Conservation (phyloP, 2,797 vertebrate species). For the Aythya fuligula region DNA sequence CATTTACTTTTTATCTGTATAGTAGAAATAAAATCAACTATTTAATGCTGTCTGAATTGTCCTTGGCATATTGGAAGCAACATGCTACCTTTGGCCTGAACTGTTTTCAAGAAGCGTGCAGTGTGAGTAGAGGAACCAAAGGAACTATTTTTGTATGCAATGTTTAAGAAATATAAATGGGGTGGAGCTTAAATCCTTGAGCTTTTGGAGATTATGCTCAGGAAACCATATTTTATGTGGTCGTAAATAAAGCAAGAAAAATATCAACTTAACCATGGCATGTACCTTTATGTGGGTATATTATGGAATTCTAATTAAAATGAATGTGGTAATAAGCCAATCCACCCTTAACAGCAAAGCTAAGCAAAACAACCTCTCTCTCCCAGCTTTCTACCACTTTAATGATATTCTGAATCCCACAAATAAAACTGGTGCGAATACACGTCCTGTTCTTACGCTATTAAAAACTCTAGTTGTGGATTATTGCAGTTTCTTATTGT, state of each 20-base stretch:
- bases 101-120: conserved; percentile 34
- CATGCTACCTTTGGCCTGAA: conserved; percentile 32
- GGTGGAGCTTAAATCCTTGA: conserved; percentile 68
- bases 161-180: conserved; percentile 55
- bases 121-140: conserved; percentile 18
- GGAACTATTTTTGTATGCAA: conserved; percentile 37
- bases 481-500: conserved; percentile 63
- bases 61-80: background rate
- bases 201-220: conserved; percentile 65
- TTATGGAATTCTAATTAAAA: conserved; percentile 75
- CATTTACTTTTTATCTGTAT: conserved; percentile 20
- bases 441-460: conserved; percentile 55
- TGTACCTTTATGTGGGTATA: conserved; percentile 68
- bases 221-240: conserved; percentile 73
- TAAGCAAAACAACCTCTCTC: background rate
- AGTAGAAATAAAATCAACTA: background rate
- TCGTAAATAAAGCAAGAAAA: conserved; percentile 76
- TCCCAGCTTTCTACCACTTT: conserved; percentile 2
- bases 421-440: conserved; percentile 63
- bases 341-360: conserved; percentile 39
- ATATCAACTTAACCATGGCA: conserved; percentile 58
- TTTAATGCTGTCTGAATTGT: conserved; percentile 31
- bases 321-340: conserved; percentile 65
- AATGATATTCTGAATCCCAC: conserved; percentile 63
- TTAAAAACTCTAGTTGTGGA: conserved; percentile 43